Conservation (phyloP, 2,888 invertebrate genomes). For the Pterobdella sp. region DNA sequence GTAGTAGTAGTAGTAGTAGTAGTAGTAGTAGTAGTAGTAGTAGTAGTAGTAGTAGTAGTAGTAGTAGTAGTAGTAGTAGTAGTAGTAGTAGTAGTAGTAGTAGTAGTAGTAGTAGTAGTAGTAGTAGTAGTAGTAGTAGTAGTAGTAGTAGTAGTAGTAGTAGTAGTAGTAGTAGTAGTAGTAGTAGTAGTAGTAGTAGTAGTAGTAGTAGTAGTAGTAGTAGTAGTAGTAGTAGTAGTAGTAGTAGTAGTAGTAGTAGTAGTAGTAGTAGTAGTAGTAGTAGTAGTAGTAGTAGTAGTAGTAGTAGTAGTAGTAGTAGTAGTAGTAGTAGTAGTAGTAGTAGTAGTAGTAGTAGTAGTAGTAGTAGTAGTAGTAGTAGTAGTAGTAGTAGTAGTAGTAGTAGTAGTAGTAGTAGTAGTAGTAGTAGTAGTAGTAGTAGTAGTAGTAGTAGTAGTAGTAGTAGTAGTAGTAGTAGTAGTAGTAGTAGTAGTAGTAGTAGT, state of each 20-base stretch:
- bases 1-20: constrained; percentile 21
- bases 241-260: constrained; percentile 9
- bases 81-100: constrained; percentile 24
- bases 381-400: constrained; percentile 27
- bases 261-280: constrained; percentile 17
- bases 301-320: constrained; percentile 21
- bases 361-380: constrained; percentile 27
- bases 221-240: constrained; percentile 11
- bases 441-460: constrained; percentile 33
- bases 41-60: constrained; percentile 18
- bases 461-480: constrained; percentile 24
- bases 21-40: constrained; percentile 15
- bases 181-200: neutral
- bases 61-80: constrained; percentile 29
- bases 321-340: constrained; percentile 17
- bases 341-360: constrained; percentile 19
- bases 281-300: constrained; percentile 22
- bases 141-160: constrained; percentile 3
- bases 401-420: constrained; percentile 29
- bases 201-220: constrained; percentile 7
- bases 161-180: neutral
- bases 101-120: constrained; percentile 8
- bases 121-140: constrained; percentile 6
- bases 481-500: constrained; percentile 22
- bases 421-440: constrained; percentile 30